A percentile compares a stretch with the other conserved stretches of the same genome.
These are phyloP conservation scores for Gymnogyps californianus DNA, from an alignment of 2,113 vertebrate species.

Conservation along the genomic window DNA sequence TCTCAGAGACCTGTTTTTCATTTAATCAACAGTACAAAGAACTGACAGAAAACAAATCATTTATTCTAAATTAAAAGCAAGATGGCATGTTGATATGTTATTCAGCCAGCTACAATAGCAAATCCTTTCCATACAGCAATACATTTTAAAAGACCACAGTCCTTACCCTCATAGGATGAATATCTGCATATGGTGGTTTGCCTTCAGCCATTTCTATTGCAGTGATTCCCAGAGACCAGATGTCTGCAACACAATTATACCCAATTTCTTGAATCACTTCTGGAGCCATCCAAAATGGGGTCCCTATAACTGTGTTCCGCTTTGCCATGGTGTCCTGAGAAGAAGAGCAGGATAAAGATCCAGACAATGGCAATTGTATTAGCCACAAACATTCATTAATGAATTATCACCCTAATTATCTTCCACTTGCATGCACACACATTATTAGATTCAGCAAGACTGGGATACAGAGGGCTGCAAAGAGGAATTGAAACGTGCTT, in stretches of 20 bases:
- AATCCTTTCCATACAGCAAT: background rate
- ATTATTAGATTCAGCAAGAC: background rate
- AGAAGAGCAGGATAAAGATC: background rate
- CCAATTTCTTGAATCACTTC: slow-evolving; percentile 97
- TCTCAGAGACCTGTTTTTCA: background rate
- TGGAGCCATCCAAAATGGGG: slow-evolving; percentile 97
- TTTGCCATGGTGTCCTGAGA: slow-evolving; percentile 96
- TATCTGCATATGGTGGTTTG: slow-evolving; percentile 93
- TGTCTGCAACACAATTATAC: slow-evolving; percentile 94
- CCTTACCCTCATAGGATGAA: slow-evolving; percentile 94
- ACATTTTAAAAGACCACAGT: background rate
- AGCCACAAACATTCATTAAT: background rate
- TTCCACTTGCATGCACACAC: fast-evolving
- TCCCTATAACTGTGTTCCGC: slow-evolving; percentile 93
- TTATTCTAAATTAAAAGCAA: background rate
- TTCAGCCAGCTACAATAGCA: background rate
- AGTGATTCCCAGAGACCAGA: slow-evolving; percentile 95
- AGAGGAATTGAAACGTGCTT: background rate
- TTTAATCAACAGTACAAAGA: background rate
- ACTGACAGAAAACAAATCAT: background rate
- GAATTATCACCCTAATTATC: background rate
- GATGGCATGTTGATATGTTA: background rate
- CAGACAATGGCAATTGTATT: background rate
- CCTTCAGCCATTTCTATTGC: slow-evolving; percentile 97
- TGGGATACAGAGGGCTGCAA: background rate